These are phyloP conservation scores for Acropora tenuis DNA, from an alignment of 64 coral and sea anemone genomes.

Conservation along the genomic window DNA sequence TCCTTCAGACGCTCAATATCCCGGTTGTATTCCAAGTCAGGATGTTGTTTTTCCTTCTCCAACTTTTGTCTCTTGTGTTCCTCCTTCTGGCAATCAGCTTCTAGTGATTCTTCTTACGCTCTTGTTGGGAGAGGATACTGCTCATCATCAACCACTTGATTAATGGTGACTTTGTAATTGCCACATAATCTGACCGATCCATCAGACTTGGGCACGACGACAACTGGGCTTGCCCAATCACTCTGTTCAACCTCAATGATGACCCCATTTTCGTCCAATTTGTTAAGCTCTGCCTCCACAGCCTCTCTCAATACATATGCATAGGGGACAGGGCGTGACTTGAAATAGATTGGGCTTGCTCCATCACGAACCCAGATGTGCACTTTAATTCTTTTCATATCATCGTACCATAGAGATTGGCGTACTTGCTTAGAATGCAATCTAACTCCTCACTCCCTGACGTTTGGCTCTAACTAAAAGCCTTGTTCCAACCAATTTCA, in stretches of 20 bases:
- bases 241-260: not conserved
- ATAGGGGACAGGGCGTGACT: not conserved
- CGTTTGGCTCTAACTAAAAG: not conserved
- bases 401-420: not conserved
- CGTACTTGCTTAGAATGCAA: not conserved
- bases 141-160: conserved; percentile 1
- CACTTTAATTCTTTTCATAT: conserved; percentile 12
- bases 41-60: conserved; percentile 11
- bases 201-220: conserved; percentile 13
- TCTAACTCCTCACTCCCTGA: not conserved
- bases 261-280: not conserved
- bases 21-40: conserved; percentile 12
- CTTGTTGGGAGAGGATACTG: not conserved
- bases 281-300: not conserved
- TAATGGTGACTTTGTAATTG: conserved; percentile 15
- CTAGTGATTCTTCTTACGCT: not conserved
- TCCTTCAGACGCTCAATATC: conserved; percentile 27
- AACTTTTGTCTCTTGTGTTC: conserved; percentile 38
- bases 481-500: conserved; percentile 4
- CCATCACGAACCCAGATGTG: not conserved
- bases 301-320: not conserved
- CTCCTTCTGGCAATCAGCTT: conserved; percentile 6
- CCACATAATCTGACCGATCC: not conserved
- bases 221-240: conserved; percentile 22
- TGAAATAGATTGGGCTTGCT: not conserved